phyloP scores from a whole-genome alignment of 64 coral and sea anemone species.

The Actinia equina region DNA sequence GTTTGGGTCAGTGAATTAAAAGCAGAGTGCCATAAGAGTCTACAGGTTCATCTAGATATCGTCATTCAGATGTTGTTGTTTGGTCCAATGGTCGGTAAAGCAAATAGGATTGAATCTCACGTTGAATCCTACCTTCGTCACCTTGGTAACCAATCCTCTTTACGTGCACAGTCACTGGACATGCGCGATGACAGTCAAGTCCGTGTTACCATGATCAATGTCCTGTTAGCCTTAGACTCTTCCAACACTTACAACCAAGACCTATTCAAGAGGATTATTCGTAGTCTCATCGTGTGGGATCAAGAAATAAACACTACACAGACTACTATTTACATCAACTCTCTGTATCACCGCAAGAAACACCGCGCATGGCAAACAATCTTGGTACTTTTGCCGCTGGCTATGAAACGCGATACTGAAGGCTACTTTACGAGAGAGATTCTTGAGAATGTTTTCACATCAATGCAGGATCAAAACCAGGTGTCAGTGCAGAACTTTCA shows the following conservation, averaged over 20 bases:
- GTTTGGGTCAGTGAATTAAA: slow-evolving; percentile 47
- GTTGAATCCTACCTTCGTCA: slow-evolving; percentile 53
- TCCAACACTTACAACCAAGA: neutral
- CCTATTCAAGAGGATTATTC: slow-evolving; percentile 47
- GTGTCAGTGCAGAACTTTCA: slow-evolving; percentile 76
- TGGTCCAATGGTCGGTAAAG: slow-evolving; percentile 52
- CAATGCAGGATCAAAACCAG: slow-evolving; percentile 64
- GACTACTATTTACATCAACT: slow-evolving; percentile 49
- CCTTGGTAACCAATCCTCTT: slow-evolving; percentile 42
- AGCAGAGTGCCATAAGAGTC: slow-evolving; percentile 1
- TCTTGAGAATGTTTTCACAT: slow-evolving; percentile 41
- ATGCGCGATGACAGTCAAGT: slow-evolving; percentile 57
- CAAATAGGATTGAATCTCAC: slow-evolving; percentile 38
- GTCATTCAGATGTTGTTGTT: slow-evolving; percentile 59
- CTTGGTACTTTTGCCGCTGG: slow-evolving; percentile 16
- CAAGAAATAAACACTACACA: slow-evolving; percentile 37
- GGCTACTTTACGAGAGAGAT: slow-evolving; percentile 34
- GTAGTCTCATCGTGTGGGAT: slow-evolving; percentile 46
- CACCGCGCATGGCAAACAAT: slow-evolving; percentile 29
- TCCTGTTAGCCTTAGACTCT: slow-evolving; percentile 56
- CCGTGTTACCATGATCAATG: slow-evolving; percentile 72
- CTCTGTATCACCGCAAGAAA: slow-evolving; percentile 28
- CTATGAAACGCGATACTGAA: slow-evolving; percentile 10
- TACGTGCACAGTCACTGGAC: slow-evolving; percentile 15
- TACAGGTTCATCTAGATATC: slow-evolving; percentile 42